Evolutionary conservation across 2,888 invertebrate genomes (phyloP), one percentile per base, ranked within the genome.

Genomic region (Leptinotarsa rubiginosa): DNA sequence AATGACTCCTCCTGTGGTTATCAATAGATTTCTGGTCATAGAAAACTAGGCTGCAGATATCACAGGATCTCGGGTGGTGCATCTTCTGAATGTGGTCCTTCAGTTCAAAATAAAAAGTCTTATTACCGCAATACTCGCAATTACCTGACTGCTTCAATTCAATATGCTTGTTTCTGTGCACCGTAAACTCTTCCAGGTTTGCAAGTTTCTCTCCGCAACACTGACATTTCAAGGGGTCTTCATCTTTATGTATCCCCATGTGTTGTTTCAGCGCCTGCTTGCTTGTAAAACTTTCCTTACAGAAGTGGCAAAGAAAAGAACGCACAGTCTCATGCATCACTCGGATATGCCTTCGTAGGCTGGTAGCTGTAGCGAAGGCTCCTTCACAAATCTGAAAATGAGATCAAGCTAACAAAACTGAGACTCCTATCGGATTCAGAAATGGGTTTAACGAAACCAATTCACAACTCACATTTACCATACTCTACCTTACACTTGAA

Each of bases 281-380:
- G 54, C 80, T 81, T 0, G 76, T 75, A 25, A 81, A 81, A 15
- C 70, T 54, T 50, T 79, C 77, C 47, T 75, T 71, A 41, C 81
- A 81, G 64, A 75, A 81, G 64, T 78, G 78, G 50, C 81, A 81
- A 12, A 62, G 66, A 54, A 77, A 81, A 2, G 79, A 77, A 7
- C 81, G 77, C 0, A 81, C 77, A 1, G 81, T 78, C 56, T 81
- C 81, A 50, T 81, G 81, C 79, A 81, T 79, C 3, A 79, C 80
- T 12, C 78, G 68, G 0, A 77, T 73, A 31, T 81, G 81, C 15
- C 81, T 65, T 16, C 80, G 54, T 4, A 80, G 66, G 68, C 81
- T 81, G 41, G 81, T 78, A 3, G 78, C 76, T 62, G 80, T 81
- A 20, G 80, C 81, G 70, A 81, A 81, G 18, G 76, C 75, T 12